Evolutionary conservation across 2,888 invertebrate species (phyloP).

Genomic region (Thera britannica): DNA sequence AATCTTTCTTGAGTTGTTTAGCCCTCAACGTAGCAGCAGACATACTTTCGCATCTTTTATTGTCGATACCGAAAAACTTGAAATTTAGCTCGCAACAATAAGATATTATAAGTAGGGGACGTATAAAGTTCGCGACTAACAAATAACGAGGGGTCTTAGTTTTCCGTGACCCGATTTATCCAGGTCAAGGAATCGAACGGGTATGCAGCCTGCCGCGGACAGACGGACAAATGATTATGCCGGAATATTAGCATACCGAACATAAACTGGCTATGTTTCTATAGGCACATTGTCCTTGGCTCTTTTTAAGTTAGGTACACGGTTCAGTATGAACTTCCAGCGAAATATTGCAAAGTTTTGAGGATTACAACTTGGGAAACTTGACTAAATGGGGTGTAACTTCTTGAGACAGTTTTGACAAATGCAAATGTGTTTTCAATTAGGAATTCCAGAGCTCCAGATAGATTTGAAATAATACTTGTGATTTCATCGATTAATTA

Average conservation of each 20-base stretch:
- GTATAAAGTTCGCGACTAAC: conserved; percentile 21
- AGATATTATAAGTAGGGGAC: background rate
- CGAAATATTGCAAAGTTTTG: too few relatives aligned
- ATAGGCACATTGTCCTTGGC: too few relatives aligned
- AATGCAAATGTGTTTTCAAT: background rate
- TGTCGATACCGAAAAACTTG: too few relatives aligned
- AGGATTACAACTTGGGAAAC: too few relatives aligned
- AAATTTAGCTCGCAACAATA: background rate
- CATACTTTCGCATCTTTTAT: too few relatives aligned
- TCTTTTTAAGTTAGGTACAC: too few relatives aligned
- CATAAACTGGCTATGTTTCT: background rate
- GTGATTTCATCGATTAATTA: background rate
- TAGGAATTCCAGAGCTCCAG: background rate
- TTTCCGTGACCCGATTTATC: conserved; percentile 31
- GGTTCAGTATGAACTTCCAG: too few relatives aligned
- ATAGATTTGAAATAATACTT: background rate
- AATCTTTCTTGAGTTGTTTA: background rate
- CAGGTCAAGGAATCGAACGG: conserved; percentile 34
- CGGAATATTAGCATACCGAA: background rate
- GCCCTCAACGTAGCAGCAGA: too few relatives aligned
- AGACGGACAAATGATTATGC: conserved; percentile 14
- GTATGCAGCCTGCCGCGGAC: conserved; percentile 17
- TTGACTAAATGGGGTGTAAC: background rate
- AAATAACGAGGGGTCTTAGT: conserved; percentile 19
- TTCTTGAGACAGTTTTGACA: background rate